Conservation (phyloP, 1,140 invertebrate genomes). For the Nasonia giraulti region DNA sequence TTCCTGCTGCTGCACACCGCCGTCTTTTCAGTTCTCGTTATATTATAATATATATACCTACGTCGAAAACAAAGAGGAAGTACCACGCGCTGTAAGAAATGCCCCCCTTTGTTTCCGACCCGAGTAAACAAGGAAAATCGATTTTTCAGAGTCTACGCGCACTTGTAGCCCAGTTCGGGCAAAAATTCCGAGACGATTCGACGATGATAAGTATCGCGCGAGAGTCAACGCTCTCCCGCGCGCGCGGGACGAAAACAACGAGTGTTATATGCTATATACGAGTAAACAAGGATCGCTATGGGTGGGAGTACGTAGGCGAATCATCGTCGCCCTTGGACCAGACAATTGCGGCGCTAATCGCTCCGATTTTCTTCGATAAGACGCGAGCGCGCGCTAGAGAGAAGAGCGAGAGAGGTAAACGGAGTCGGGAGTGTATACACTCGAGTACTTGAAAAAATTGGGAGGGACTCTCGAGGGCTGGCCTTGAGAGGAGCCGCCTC, state of each 20-base stretch:
- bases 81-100: background rate
- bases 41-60: too few species aligned
- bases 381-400: background rate
- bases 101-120: background rate
- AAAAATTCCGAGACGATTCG: too few species aligned
- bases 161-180: too few species aligned
- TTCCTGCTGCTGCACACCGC: background rate
- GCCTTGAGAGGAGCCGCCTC: background rate
- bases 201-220: too few species aligned
- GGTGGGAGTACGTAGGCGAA: too few species aligned
- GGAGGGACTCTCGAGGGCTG: background rate
- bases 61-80: background rate
- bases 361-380: background rate
- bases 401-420: background rate
- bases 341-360: background rate
- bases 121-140: background rate
- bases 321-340: background rate
- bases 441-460: background rate
- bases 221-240: too few species aligned
- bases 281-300: background rate
- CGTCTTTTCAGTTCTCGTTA: too few species aligned
- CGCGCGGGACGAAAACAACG: too few species aligned
- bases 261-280: background rate
- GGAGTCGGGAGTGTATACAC: too few species aligned
- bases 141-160: background rate